phyloP scores from a whole-genome alignment of 2,888 invertebrate genomes.

The Cyaniris semiargus region DNA sequence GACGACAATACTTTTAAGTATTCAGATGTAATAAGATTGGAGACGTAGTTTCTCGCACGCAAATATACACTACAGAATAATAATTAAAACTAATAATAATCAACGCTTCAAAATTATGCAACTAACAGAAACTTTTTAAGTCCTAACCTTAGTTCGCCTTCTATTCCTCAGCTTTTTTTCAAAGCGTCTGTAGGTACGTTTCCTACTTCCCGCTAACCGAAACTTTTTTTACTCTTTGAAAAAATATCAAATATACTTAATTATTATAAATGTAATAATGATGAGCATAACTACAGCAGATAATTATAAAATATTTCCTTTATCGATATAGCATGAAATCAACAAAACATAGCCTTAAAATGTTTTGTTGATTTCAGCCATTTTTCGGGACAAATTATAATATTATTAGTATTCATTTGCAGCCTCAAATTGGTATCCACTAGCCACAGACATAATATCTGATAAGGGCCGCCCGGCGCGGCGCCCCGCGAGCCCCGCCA shows the following conservation, averaged over 20 bases:
- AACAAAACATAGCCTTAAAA: no score
- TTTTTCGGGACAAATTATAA: no score
- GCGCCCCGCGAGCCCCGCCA: neutral
- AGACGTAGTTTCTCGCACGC: slow-evolving; percentile 2
- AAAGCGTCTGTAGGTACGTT: neutral
- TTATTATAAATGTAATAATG: no score
- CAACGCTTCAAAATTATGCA: neutral
- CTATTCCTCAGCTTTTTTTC: neutral
- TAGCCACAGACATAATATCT: neutral
- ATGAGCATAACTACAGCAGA: no score
- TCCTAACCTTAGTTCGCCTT: no score
- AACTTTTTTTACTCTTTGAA: neutral
- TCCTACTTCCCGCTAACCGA: neutral
- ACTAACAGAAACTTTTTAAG: no score
- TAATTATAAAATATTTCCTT: no score
- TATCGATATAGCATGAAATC: no score
- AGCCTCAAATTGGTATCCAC: neutral
- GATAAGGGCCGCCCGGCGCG: neutral
- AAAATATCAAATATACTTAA: neutral
- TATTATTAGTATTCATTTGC: neutral
- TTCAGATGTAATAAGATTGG: slow-evolving; percentile 30
- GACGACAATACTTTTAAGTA: slow-evolving; percentile 27
- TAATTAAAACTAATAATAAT: neutral
- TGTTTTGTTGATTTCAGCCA: no score
- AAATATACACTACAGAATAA: neutral